These are phyloP conservation scores for Bembecia ichneumoniformis DNA, from an alignment of 2,888 invertebrate genomes.

Conservation along the genomic window DNA sequence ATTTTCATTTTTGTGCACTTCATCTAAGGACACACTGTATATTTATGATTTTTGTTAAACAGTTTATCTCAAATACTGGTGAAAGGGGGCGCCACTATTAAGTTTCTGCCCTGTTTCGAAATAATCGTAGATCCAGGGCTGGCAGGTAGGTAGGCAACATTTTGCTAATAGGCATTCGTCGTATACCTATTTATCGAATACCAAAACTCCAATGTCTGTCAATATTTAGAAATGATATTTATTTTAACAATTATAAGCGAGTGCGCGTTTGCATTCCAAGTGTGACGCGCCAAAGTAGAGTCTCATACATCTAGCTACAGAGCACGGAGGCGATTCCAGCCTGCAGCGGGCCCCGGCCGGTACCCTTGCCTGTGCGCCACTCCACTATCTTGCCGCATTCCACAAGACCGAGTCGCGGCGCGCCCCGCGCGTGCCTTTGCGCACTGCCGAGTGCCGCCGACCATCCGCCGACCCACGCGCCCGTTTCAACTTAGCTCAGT, in stretches of 20 bases:
- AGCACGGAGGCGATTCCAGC: conserved; percentile 9
- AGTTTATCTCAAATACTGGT: no score
- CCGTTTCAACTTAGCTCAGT: conserved; percentile 25
- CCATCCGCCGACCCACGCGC: conserved; percentile 82
- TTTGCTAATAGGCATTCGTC: no score
- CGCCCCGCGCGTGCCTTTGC: conserved; percentile 59
- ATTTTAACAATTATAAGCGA: conserved; percentile 41
- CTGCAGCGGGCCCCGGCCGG: conserved; percentile 2
- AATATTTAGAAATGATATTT: background rate
- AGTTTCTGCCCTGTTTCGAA: no score
- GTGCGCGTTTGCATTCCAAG: conserved; percentile 41
- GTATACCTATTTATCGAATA: no score
- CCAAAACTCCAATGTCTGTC: background rate
- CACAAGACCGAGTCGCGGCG: conserved; percentile 66
- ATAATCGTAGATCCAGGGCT: no score
- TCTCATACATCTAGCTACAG: conserved; percentile 23
- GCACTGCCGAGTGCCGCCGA: conserved; percentile 14
- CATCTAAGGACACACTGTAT: no score
- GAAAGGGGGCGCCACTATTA: no score
- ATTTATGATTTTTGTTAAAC: no score
- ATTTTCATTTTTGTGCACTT: no score
- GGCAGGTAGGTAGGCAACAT: no score
- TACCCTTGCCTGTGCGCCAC: conserved; percentile 1
- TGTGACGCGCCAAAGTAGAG: conserved; percentile 18
- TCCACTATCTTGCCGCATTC: conserved; percentile 51